A percentile compares a stretch with the other conserved stretches of the same genome.
These are phyloP conservation scores for Brachionus paranguensis DNA, from an alignment of 1,140 invertebrate genomes.

Conservation along the genomic window DNA sequence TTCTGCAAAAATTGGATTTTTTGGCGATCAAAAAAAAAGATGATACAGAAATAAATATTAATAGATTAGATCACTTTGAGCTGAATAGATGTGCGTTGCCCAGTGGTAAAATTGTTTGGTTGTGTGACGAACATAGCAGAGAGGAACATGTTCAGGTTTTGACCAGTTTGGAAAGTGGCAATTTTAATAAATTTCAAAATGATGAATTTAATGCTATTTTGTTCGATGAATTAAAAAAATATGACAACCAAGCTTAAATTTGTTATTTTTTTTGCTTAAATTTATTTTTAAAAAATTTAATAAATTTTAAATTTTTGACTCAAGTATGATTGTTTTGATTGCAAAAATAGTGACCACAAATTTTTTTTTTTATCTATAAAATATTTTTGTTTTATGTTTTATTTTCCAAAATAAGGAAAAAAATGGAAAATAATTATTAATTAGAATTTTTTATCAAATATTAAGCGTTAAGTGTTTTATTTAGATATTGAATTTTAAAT, in stretches of 20 bases:
- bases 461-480: too few species aligned
- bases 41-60: background rate
- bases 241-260: background rate
- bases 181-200: constrained; percentile 6
- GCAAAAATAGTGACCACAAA: too few species aligned
- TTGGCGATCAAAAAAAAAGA: background rate
- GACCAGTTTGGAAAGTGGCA: background rate
- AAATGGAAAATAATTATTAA: too few species aligned
- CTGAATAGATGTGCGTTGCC: constrained; percentile 47
- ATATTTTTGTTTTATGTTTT: too few species aligned
- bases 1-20: background rate
- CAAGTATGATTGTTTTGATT: too few species aligned
- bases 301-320: too few species aligned
- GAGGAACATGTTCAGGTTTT: constrained; percentile 42
- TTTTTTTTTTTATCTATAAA: too few species aligned
- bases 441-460: too few species aligned
- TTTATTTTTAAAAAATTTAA: background rate
- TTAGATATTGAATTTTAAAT: too few species aligned
- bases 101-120: constrained; percentile 52
- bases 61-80: background rate
- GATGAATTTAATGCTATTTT: constrained; percentile 31
- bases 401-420: too few species aligned
- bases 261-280: background rate
- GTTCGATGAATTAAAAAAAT: constrained; percentile 21
- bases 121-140: constrained; percentile 48